Evolutionary conservation across 2,113 vertebrate species (phyloP).

Genomic region (Dasyornis broadbenti): DNA sequence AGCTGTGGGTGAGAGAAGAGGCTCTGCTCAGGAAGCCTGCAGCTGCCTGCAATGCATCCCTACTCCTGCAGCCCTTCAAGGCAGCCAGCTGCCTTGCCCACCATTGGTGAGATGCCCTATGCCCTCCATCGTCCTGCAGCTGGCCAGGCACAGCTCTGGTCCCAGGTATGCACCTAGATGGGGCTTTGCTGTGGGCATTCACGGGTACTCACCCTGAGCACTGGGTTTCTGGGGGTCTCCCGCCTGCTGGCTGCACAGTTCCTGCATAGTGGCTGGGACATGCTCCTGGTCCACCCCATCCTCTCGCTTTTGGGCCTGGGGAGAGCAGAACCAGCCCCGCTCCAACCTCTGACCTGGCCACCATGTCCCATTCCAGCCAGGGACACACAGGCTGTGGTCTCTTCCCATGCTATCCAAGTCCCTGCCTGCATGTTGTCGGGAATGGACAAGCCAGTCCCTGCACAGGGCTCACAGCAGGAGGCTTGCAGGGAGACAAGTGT

Average conservation of each 20-base stretch:
- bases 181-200: neutral
- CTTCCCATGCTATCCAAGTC: neutral
- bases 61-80: neutral
- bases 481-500: neutral
- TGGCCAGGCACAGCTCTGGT: neutral
- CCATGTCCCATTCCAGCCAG: no score
- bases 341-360: neutral
- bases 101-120: neutral
- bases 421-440: rapidly evolving
- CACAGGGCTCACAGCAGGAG: neutral
- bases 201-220: neutral
- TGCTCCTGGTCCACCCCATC: conserved; percentile 58
- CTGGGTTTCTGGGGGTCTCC: neutral
- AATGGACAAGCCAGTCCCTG: neutral
- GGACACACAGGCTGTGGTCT: neutral
- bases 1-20: conserved; percentile 31
- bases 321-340: neutral
- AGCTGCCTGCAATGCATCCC: neutral
- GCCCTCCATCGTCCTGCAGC: neutral
- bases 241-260: conserved; percentile 40
- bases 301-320: conserved; percentile 57
- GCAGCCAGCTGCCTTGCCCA: rapidly evolving
- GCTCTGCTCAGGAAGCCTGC: rapidly evolving
- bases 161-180: rapidly evolving
- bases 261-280: conserved; percentile 40